phyloP scores from a whole-genome alignment of 2,797 vertebrate genomes.

The Chaenodraco wilsoni region DNA sequence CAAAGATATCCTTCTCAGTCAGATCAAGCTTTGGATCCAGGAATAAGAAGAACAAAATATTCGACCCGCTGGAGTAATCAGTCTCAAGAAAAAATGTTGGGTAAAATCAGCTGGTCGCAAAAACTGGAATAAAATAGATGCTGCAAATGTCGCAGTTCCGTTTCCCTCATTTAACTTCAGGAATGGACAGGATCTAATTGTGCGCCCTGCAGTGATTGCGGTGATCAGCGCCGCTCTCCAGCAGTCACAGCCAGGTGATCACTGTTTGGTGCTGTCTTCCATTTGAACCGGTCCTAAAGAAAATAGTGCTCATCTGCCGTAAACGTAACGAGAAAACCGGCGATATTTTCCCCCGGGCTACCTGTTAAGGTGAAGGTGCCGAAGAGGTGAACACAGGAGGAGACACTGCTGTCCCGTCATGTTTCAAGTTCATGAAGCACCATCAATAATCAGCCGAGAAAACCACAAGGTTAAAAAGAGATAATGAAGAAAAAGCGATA shows the following conservation, averaged over 20 bases:
- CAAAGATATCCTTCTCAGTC: slow-evolving; percentile 69
- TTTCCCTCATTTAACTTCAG: slow-evolving; percentile 76
- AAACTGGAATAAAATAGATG: slow-evolving; percentile 61
- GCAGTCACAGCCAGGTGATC: slow-evolving; percentile 75
- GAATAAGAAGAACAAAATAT: slow-evolving; percentile 19
- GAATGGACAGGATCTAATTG: slow-evolving; percentile 63
- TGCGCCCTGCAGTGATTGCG: slow-evolving; percentile 73
- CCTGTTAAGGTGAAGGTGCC: slow-evolving; percentile 76
- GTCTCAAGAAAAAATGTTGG: slow-evolving; percentile 56
- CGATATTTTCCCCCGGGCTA: slow-evolving; percentile 48
- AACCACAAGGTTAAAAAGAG: slow-evolving; percentile 58
- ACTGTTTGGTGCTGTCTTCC: slow-evolving; percentile 69
- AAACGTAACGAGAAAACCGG: slow-evolving; percentile 53
- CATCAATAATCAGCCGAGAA: slow-evolving; percentile 51
- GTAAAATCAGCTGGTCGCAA: slow-evolving; percentile 56
- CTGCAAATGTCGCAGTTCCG: slow-evolving; percentile 74
- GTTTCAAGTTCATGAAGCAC: slow-evolving; percentile 76
- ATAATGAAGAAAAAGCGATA: slow-evolving; percentile 23
- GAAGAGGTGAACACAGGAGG: slow-evolving; percentile 54
- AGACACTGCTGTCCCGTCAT: slow-evolving; percentile 75
- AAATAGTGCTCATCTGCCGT: slow-evolving; percentile 68
- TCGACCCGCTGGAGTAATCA: slow-evolving; percentile 53
- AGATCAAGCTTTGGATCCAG: slow-evolving; percentile 59
- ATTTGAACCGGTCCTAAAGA: slow-evolving; percentile 52
- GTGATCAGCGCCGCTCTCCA: slow-evolving; percentile 71